phyloP scores from a whole-genome alignment of 2,888 invertebrate species.

The Tenthredo scrophulariae region DNA sequence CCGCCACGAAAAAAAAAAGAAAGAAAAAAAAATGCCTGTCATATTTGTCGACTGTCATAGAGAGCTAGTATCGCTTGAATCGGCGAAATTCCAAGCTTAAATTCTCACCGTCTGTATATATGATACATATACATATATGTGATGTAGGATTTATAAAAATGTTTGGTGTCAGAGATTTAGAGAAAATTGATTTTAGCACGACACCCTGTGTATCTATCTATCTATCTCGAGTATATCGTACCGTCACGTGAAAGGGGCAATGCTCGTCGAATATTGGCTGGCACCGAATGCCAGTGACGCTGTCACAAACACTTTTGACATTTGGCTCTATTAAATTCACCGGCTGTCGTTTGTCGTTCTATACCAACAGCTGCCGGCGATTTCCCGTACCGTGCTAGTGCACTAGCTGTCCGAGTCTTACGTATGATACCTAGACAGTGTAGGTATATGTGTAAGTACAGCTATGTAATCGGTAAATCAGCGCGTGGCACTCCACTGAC shows the following conservation, averaged over 20 bases:
- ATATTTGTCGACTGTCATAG: too few relatives aligned
- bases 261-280: conserved; percentile 71
- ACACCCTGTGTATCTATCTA: conserved; percentile 9
- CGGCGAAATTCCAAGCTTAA: not conserved
- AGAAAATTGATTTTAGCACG: conserved; percentile 5
- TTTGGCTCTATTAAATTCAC: conserved; percentile 47
- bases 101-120: not conserved
- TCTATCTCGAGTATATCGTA: conserved; percentile 2
- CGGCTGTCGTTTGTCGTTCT: conserved; percentile 39
- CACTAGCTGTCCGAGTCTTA: conserved; percentile 31
- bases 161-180: not conserved
- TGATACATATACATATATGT: too few relatives aligned
- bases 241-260: conserved; percentile 31
- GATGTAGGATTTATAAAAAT: not conserved
- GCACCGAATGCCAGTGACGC: conserved; percentile 76
- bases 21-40: not conserved
- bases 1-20: not conserved
- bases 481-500: not conserved
- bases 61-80: not conserved
- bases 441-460: not conserved
- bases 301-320: conserved; percentile 62
- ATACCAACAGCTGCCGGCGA: not conserved
- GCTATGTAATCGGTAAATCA: conserved; percentile 25
- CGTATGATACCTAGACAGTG: not conserved
- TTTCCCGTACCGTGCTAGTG: not conserved